These are phyloP conservation scores for Drosophila kuntzei DNA, from an alignment of 2,888 invertebrate genomes.

Conservation along the genomic window DNA sequence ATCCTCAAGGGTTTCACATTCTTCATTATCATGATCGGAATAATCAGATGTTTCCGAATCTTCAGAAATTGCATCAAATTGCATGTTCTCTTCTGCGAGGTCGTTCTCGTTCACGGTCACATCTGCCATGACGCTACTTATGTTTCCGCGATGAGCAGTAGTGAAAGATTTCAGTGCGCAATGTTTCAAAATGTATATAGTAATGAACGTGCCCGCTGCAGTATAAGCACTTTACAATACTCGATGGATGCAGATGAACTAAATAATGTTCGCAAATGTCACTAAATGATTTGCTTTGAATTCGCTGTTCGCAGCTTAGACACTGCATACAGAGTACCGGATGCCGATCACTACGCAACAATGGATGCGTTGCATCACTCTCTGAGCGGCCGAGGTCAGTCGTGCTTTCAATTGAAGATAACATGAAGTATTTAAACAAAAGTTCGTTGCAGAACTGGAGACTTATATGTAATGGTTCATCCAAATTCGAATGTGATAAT, in stretches of 20 bases:
- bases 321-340: slow-evolving; percentile 71
- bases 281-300: slow-evolving; percentile 67
- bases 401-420: slow-evolving; percentile 1
- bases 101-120: slow-evolving; percentile 40
- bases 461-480: slow-evolving; percentile 22
- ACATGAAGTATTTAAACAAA: slow-evolving; percentile 6
- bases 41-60: slow-evolving; percentile 81
- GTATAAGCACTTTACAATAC: slow-evolving; percentile 76
- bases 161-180: slow-evolving; percentile 72
- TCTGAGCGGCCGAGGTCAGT: slow-evolving; percentile 66
- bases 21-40: slow-evolving; percentile 71
- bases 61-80: slow-evolving; percentile 40
- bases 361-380: slow-evolving; percentile 82
- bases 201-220: slow-evolving; percentile 81
- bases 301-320: slow-evolving; percentile 72
- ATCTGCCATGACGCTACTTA: slow-evolving; percentile 41
- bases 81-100: slow-evolving; percentile 23
- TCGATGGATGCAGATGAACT: slow-evolving; percentile 62
- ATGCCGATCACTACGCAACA: slow-evolving; percentile 74
- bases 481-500: slow-evolving; percentile 19
- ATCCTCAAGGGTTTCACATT: slow-evolving; percentile 39
- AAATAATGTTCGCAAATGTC: slow-evolving; percentile 82
- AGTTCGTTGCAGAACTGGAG: neutral
- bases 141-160: slow-evolving; percentile 80
- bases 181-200: slow-evolving; percentile 52